These are phyloP conservation scores for Brachionus asplanchnoidis DNA, from an alignment of 1,140 invertebrate genomes.

Conservation along the genomic window DNA sequence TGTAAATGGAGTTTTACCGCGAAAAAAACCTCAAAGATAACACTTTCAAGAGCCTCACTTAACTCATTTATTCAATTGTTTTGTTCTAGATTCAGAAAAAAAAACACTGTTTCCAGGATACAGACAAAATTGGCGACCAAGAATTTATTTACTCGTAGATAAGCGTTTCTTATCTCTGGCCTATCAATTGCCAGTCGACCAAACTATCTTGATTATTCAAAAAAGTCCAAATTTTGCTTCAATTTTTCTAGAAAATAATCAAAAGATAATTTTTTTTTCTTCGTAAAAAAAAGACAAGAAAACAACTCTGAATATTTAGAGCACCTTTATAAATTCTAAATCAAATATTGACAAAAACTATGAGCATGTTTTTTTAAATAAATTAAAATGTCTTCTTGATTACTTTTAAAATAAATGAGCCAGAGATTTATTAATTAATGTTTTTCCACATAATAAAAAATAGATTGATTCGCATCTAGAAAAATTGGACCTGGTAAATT, in stretches of 20 bases:
- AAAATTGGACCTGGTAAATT: too few species aligned
- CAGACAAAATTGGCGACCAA: not conserved
- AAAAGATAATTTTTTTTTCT: not conserved
- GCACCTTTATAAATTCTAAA: not conserved
- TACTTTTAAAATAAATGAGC: too few species aligned
- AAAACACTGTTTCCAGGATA: not conserved
- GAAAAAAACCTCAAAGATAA: not conserved
- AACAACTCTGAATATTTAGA: not conserved
- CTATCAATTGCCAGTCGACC: not conserved
- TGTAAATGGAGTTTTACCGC: not conserved
- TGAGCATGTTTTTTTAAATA: not conserved
- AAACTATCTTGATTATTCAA: not conserved
- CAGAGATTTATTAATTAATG: too few species aligned
- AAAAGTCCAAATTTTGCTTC: not conserved
- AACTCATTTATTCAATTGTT: not conserved
- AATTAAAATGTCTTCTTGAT: too few species aligned
- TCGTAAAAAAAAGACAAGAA: too few species aligned
- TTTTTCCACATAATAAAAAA: too few species aligned
- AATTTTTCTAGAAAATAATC: not conserved
- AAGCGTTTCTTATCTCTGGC: not conserved
- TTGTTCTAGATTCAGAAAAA: not conserved
- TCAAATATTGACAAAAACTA: not conserved
- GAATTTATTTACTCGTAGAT: not conserved
- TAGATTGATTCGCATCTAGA: too few species aligned
- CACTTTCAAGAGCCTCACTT: not conserved